Evolutionary conservation across 2,113 vertebrate species (phyloP), one percentile per base, ranked within the genome.

Genomic region (Etheostoma spectabile): DNA sequence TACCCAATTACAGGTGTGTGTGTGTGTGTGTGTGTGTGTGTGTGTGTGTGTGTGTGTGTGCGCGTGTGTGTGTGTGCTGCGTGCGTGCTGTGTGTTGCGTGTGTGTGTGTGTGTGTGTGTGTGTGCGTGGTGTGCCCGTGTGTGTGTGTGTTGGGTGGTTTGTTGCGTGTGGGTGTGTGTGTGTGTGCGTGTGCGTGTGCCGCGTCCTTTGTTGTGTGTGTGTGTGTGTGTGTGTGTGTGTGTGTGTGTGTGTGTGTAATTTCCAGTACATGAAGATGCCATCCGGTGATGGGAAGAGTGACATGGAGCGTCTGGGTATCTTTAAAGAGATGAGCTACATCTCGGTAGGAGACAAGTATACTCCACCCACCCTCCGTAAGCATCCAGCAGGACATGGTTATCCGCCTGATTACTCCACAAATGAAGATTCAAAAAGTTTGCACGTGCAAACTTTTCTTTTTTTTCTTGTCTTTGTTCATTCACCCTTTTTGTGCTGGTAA

Each of bases 271-370:
- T 52, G 24, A 87, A 52, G 61, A 92, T 91, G 88, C 24, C 35
- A 12, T 48, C 60, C 18, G 72, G 21, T 69, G 94, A 96, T 46
- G 92, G 92, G 27, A 98, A 97, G 92, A 93, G 93, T 0, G 97
- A 97, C 42, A 96, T 98, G 97, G 96, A 97, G 49, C 95, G 96
- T 75, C 82, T 96, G 69, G 97, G 97, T 42, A 93, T 98, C 80
- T 98, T 98, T 87, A 96, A 96, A 79, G 97, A 98, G 83, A 96
- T 97, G 96, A 90, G 94, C 42, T 98, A 97, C 88, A 56, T 96
- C 53, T 95, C 94, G 48, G 85, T 96, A 61, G 97, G 97, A 65
- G 97, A 97, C 82, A 97, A 94, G 87, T 97, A 97, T 63, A 78
- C 81, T 6, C 85, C 96, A 15, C 49, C 70, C 27, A 42, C 53